Base-by-base conservation (phyloP, 2,888 invertebrate species). In the Imbricaverruca yamaguchii region DNA sequence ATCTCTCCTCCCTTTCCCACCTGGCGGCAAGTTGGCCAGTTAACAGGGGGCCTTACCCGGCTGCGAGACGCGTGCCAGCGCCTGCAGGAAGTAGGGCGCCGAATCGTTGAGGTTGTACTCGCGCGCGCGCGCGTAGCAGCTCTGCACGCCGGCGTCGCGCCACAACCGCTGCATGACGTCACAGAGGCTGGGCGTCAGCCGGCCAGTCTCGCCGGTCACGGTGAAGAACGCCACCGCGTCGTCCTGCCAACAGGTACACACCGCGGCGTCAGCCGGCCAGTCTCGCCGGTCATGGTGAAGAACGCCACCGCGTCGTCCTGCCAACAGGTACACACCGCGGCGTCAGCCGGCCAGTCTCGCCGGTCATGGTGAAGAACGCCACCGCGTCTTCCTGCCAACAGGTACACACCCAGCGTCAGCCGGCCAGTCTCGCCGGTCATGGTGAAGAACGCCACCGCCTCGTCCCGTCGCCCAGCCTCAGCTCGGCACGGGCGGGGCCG, bases 31-130 rank as follows among this genome's bases (percentile, higher is more conserved):
- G 39, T 39, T 39, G 39, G 39, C 39, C 39, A 39, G 39, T 39
- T 39, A 39, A 39, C 4, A 1, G 39, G 39, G 39, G 39, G 9
- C 1, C 69, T 39, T 6, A 69, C 69, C 69, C 39, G 69, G 69
- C 86, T 92, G 91, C 80, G 94, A 92, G 86, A 95, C 94, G 85
- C 95, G 91, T 87, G 95, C 95, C 87, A 96, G 88, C 67, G 93
- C 92, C 88, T 94, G 94, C 85, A 96, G 90, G 88, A 95, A 96
- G 89, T 96, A 96, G 83, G 94, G 93, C 83, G 96, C 96, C 56
- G 95, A 95, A 87, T 96, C 96, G 86, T 96, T 96, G 80, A 96
- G 89, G 87, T 95, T 93, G 88, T 93, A 94, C 88, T 94, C 94
- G 83, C 94, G 89, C 23, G 92, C 92, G 83, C 94, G 88, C n/a